Evolutionary conservation across 2,888 invertebrate species (phyloP), one percentile per base, ranked within the genome.

Genomic region (Diaprepes abbreviatus): DNA sequence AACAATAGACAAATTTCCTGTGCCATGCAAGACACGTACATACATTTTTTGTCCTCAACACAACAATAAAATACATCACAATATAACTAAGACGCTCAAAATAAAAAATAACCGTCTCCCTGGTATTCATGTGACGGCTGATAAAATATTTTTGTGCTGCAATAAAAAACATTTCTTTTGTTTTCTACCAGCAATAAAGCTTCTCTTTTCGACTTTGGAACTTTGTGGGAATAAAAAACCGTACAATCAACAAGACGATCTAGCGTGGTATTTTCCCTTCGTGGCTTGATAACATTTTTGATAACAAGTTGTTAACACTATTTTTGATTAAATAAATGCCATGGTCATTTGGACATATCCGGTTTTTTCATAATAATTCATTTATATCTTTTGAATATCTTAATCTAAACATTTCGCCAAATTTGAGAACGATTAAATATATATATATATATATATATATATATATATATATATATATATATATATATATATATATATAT

Each of bases 261-360:
- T 45, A 5, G 28, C 48, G 9, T 50, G 28, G 28, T 12, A 5
- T 7, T 28, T 50, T 28, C 9, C 9, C 1, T 50, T 45, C 24
- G 45, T 45, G 45, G n/a, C 7, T 4, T 4, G 28, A 28, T 50
- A 31, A 50, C 28, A 50, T 7, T 14, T 50, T 28, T 28, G 28
- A 28, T 50, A 50, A 50, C 16, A 14, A 28, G 7, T 24, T 50
- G 48, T 28, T 50, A 50, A 50, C 48, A 50, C 9, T 14, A 10
- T 45, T 19, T 45, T 12, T 19, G 21, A 45, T 45, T 45, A 12
- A 24, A 21, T 45, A 2, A 45, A 12, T 4, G 4, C 1, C n/a
- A 21, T 12, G 24, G n/a, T 6, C 12, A 24, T 6, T 21, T 2
- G 21, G n/a, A 19, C 19, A 19, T 17, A n/a, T 28, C 14, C n/a